Percentiles rank a stretch among this genome's conserved stretches.
Conservation (phyloP, 1,140 invertebrate species). For the Caenorhabditis briggsae region DNA sequence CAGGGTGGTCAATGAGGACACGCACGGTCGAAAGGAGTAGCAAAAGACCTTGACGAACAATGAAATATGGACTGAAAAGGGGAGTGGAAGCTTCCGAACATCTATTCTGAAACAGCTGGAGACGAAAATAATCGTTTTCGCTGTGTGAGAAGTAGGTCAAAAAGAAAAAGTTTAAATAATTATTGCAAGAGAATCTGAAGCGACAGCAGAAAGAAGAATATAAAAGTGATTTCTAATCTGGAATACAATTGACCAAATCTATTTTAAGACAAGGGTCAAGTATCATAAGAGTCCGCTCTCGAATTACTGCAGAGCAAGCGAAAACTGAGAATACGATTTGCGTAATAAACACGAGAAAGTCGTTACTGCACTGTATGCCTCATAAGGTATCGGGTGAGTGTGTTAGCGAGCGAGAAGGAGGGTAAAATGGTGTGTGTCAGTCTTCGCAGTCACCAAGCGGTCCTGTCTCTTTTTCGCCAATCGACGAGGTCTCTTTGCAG, state of each 20-base stretch:
- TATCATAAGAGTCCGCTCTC: not conserved
- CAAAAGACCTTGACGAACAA: conserved; percentile 21
- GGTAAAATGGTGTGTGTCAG: conserved; percentile 1
- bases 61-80: conserved; percentile 32
- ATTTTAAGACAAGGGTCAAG: not conserved
- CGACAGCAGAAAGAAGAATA: not conserved
- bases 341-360: conserved; percentile 23
- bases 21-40: not conserved
- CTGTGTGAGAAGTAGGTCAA: conserved; percentile 9
- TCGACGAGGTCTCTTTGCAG: conserved; percentile 14
- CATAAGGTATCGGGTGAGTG: conserved; percentile 48
- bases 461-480: conserved; percentile 38
- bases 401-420: conserved; percentile 5
- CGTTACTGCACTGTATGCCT: conserved; percentile 39
- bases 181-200: not conserved
- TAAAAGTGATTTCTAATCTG: not conserved
- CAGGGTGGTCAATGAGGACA: conserved; percentile 38
- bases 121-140: not conserved
- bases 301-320: not conserved
- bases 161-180: not conserved
- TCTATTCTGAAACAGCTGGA: not conserved
- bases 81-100: not conserved
- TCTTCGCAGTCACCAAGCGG: conserved; percentile 11
- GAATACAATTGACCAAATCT: not conserved
- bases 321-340: not conserved